phyloP scores from a whole-genome alignment of 2,888 invertebrate species.

The Monoplex corrugatus region DNA sequence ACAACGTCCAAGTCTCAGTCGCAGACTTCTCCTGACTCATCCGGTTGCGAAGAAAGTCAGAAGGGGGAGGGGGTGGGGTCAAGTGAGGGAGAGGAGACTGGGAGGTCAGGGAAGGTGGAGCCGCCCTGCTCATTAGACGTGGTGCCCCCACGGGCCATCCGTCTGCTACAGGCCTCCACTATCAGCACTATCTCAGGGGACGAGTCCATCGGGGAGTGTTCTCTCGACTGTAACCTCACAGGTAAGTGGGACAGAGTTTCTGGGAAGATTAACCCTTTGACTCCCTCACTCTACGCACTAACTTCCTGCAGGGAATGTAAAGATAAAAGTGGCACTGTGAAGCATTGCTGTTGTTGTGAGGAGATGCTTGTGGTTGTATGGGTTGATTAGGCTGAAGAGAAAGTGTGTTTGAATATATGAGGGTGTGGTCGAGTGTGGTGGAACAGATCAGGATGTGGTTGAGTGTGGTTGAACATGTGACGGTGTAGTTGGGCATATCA shows the following conservation, averaged over 20 bases:
- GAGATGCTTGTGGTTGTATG: too few relatives aligned
- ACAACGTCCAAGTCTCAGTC: not conserved
- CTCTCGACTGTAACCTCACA: slow-evolving; percentile 73
- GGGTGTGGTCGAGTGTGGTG: too few relatives aligned
- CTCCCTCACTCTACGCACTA: too few relatives aligned
- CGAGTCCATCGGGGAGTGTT: slow-evolving; percentile 77
- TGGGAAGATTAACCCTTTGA: too few relatives aligned
- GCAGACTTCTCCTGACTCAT: not conserved
- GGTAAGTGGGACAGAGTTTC: slow-evolving; percentile 60
- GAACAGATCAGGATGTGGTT: too few relatives aligned
- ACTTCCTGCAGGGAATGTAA: too few relatives aligned
- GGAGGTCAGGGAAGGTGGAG: slow-evolving; percentile 47
- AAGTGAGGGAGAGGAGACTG: not conserved
- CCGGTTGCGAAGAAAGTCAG: not conserved
- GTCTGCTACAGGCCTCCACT: slow-evolving; percentile 64
- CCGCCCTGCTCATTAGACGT: slow-evolving; percentile 67
- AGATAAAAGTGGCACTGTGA: too few relatives aligned
- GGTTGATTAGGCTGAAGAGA: too few relatives aligned
- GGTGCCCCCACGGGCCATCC: slow-evolving; percentile 64
- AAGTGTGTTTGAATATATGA: too few relatives aligned
- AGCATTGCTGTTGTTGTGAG: too few relatives aligned
- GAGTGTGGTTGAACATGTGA: too few relatives aligned
- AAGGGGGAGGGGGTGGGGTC: not conserved
- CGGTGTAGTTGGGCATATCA: too few relatives aligned
- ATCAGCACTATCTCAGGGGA: slow-evolving; percentile 69